Base-by-base conservation (phyloP, 2,888 invertebrate genomes). In the Stenoptilia bipunctidactyla region DNA sequence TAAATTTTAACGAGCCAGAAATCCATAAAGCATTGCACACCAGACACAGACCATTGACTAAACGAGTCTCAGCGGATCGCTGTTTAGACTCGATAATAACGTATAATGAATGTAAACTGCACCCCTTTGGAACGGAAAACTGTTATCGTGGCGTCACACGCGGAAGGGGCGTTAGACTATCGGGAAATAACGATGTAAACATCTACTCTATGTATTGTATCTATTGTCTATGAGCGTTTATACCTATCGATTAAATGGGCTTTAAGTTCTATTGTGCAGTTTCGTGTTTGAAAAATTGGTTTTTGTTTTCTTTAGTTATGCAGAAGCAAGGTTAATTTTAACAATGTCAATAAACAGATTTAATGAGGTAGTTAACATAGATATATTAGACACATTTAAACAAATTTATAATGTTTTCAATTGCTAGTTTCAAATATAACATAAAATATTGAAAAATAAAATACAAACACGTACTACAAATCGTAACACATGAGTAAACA, bases 71-170 rank as follows among this genome's bases (percentile, higher is more conserved):
- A 41, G 51, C 61, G 66, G 70, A 64, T 65, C 61, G 44, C 56
- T 74, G 74, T 72, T 73, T 72, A 72, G 64, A 55, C 61, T 55
- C 66, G 80, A 79, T 80, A 79, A 77, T 79, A 69, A 70, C 66
- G 62, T 55, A 67, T 73, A 76, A 77, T 79, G 75, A 73, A 72
- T 67, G 67, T 72, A 70, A 72, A 66, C 62, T 58, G 50, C 69
- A 59, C 61, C 52, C 50, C 51, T 51, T 48, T 46, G 49, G 44
- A 61, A 65, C 65, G 68, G 61, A 52, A 58, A 61, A 61, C 66
- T 67, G 71, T 76, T 80, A 80, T 80, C 80, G 66, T 59, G 49
- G 48, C 48, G 53, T 50, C 59, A 60, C 80, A 80, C 72, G 74
- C 74, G 61, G 50, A 46, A 43, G 46, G 51, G 47, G 45, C 42